Conservation (phyloP, 2,888 invertebrate genomes). For the Neoaliturus tenellus region DNA sequence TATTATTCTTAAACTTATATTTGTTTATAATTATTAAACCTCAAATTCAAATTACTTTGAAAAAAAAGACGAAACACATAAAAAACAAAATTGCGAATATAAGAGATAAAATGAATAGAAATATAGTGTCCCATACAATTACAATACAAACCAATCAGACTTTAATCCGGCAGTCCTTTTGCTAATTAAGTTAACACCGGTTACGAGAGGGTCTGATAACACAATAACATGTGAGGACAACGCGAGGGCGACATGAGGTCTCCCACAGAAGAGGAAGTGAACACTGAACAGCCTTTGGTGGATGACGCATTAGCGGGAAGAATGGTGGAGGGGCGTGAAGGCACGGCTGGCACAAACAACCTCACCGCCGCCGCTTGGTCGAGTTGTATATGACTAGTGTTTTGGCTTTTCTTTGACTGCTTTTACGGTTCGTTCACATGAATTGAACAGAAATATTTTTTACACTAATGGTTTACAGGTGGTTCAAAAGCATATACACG, state of each 20-base stretch:
- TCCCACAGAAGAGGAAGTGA: not conserved
- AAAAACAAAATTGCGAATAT: too few species aligned
- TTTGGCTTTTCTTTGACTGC: not conserved
- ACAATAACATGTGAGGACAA: slow-evolving; percentile 41
- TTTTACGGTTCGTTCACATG: too few species aligned
- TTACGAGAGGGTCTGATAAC: not conserved
- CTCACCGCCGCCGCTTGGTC: not conserved
- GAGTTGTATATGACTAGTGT: not conserved
- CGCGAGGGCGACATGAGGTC: slow-evolving; percentile 14
- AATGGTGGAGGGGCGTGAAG: slow-evolving; percentile 4
- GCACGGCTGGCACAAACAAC: not conserved
- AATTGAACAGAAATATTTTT: too few species aligned
- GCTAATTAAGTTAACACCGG: slow-evolving; percentile 14
- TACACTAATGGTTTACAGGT: too few species aligned
- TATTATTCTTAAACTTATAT: too few species aligned
- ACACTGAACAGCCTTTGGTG: slow-evolving; percentile 45
- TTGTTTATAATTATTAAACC: too few species aligned
- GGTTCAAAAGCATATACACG: too few species aligned
- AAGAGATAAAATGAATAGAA: too few species aligned
- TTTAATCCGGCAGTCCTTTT: not conserved
- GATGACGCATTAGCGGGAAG: slow-evolving; percentile 25
- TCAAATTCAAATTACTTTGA: too few species aligned
- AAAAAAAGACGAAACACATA: too few species aligned
- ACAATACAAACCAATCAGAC: not conserved
- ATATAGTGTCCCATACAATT: too few species aligned